Evolutionary conservation across 2,797 vertebrate genomes (phyloP).

Genomic region (Myripristis jacobus): DNA sequence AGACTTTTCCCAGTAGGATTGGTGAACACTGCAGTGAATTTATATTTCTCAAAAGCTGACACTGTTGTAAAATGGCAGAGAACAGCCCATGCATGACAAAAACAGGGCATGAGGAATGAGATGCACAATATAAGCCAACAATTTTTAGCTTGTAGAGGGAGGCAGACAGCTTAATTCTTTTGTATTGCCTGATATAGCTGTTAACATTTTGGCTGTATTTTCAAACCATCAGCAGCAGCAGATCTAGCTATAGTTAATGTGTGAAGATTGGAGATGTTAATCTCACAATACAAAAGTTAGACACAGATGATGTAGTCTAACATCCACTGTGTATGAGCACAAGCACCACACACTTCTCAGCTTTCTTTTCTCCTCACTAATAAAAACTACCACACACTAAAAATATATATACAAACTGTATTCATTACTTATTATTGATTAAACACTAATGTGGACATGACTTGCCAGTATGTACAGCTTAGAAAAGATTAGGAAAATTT

Average conservation of each 20-base stretch:
- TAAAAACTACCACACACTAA: too few species aligned
- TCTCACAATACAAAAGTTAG: too few species aligned
- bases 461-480: too few species aligned
- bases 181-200: not conserved
- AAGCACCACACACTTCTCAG: too few species aligned
- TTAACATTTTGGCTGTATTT: not conserved
- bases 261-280: too few species aligned
- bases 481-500: too few species aligned
- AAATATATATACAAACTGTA: too few species aligned
- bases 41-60: not conserved
- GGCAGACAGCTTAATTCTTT: not conserved
- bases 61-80: constrained; percentile 3
- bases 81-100: not conserved
- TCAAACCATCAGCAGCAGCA: too few species aligned
- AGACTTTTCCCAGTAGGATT: not conserved
- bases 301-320: too few species aligned
- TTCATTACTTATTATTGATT: not conserved
- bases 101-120: not conserved
- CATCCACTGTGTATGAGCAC: too few species aligned
- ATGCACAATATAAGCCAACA: not conserved
- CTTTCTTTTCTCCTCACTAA: too few species aligned
- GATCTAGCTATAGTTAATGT: too few species aligned
- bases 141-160: not conserved
- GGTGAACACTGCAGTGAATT: not conserved
- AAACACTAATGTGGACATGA: not conserved